These are phyloP conservation scores for Sebastiscus tertius DNA, from an alignment of 2,797 vertebrate species.

Conservation along the genomic window DNA sequence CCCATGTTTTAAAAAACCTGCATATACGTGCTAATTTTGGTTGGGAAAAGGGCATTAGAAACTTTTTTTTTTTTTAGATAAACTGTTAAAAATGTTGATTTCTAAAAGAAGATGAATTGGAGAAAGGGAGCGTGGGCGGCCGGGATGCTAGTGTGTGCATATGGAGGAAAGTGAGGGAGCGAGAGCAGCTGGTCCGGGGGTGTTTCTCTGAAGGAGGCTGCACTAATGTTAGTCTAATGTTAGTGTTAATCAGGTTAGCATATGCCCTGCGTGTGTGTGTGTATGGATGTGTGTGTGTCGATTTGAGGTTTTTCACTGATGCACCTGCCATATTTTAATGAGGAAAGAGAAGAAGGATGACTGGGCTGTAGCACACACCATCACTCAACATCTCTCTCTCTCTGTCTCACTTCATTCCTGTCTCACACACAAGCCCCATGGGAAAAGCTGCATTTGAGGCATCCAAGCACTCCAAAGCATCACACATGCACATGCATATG, in stretches of 20 bases:
- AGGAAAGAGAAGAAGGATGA: constrained; percentile 10
- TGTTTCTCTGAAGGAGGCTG: constrained; percentile 62
- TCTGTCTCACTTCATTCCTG: not conserved
- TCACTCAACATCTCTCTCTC: constrained; percentile 2
- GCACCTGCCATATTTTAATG: constrained; percentile 60
- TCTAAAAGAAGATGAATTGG: not conserved
- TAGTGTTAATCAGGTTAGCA: constrained; percentile 73
- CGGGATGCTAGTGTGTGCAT: constrained; percentile 38
- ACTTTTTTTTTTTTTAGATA: not conserved
- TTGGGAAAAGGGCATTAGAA: not conserved
- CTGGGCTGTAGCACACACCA: not conserved
- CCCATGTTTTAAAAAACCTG: no score
- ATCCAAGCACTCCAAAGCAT: not conserved
- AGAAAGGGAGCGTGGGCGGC: constrained; percentile 21
- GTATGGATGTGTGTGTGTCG: constrained; percentile 9
- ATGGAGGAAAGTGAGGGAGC: constrained; percentile 45
- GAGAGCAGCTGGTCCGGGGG: constrained; percentile 70
- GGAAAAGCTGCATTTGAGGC: constrained; percentile 10
- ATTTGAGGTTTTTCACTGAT: constrained; percentile 9
- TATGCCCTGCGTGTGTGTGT: constrained; percentile 50
- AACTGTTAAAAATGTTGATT: not conserved
- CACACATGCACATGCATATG: not conserved
- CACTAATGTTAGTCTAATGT: constrained; percentile 73
- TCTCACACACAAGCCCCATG: not conserved
- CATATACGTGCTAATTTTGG: not conserved